These are phyloP conservation scores for Perodicticus potto DNA, from an alignment of 2,797 vertebrate species.

Conservation along the genomic window DNA sequence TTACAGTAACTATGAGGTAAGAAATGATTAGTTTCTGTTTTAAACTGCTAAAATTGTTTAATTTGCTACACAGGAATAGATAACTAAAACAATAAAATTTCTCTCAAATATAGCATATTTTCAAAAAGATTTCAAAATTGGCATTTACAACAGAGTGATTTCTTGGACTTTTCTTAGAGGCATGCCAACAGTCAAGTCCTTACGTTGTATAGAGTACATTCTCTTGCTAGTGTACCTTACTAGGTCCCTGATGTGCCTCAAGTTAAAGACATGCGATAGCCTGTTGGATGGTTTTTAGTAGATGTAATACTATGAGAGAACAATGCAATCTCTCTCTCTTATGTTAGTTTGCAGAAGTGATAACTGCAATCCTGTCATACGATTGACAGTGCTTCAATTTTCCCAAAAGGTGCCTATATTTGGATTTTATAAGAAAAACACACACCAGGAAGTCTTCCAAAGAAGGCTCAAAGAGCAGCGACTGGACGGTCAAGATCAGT, in stretches of 20 bases:
- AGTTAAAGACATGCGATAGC: not conserved
- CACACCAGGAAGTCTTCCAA: slow-evolving; percentile 91
- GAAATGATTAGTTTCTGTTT: not conserved
- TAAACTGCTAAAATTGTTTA: not conserved
- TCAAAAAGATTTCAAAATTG: slow-evolving; percentile 43
- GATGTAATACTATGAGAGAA: not conserved
- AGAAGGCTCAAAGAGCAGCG: slow-evolving; percentile 90
- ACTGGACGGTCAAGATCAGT: slow-evolving; percentile 89
- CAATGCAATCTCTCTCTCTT: not conserved
- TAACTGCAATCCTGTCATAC: not conserved
- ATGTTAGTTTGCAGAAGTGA: not conserved
- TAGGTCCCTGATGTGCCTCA: not conserved
- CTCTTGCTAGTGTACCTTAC: not conserved
- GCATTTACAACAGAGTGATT: not conserved
- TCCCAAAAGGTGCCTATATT: not conserved
- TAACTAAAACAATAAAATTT: not conserved
- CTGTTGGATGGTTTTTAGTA: not conserved
- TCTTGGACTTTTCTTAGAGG: not conserved
- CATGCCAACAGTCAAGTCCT: not conserved
- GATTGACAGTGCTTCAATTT: not conserved
- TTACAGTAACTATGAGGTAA: not conserved
- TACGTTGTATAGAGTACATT: not conserved
- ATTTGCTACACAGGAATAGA: not conserved
- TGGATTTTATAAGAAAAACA: not conserved
- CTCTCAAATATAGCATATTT: not conserved